Evolutionary conservation across 30 jellyfish, hydroid and myxozoan species (phyloP).

Genomic region (Mastigias papua): DNA sequence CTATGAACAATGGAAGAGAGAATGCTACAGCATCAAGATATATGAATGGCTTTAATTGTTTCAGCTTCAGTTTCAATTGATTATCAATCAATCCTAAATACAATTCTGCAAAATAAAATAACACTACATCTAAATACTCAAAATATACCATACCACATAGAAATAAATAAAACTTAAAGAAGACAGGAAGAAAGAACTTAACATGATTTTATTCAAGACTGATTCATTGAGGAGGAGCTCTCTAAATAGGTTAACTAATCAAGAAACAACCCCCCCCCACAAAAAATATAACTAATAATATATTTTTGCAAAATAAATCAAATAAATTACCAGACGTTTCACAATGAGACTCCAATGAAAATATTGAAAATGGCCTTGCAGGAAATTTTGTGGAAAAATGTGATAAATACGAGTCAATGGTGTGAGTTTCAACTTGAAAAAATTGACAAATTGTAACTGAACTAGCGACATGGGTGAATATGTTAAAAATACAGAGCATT

Average conservation of each 20-base stretch:
- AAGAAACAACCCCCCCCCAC: not conserved
- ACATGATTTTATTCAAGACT: not conserved
- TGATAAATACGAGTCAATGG: too few relatives aligned
- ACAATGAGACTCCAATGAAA: too few relatives aligned
- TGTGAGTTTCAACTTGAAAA: too few relatives aligned
- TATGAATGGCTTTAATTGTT: not conserved
- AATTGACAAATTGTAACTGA: too few relatives aligned
- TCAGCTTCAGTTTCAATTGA: not conserved
- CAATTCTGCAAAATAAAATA: not conserved
- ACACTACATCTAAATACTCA: not conserved
- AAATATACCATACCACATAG: not conserved
- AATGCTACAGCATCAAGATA: not conserved
- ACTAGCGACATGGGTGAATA: too few relatives aligned
- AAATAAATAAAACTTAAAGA: not conserved
- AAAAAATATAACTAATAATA: not conserved
- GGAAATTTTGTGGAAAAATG: too few relatives aligned
- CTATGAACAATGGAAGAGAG: conserved; percentile 11
- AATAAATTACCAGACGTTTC: too few relatives aligned
- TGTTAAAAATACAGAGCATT: too few relatives aligned
- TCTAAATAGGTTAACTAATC: not conserved
- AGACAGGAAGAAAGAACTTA: not conserved
- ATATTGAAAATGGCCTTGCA: too few relatives aligned
- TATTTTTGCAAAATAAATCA: not conserved
- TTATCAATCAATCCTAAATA: not conserved
- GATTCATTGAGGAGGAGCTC: too few relatives aligned